A percentile compares a stretch with the other conserved stretches of the same genome.
Evolutionary conservation across 1,140 invertebrate genomes (phyloP).

Genomic region (Choristoneura fumiferana): DNA sequence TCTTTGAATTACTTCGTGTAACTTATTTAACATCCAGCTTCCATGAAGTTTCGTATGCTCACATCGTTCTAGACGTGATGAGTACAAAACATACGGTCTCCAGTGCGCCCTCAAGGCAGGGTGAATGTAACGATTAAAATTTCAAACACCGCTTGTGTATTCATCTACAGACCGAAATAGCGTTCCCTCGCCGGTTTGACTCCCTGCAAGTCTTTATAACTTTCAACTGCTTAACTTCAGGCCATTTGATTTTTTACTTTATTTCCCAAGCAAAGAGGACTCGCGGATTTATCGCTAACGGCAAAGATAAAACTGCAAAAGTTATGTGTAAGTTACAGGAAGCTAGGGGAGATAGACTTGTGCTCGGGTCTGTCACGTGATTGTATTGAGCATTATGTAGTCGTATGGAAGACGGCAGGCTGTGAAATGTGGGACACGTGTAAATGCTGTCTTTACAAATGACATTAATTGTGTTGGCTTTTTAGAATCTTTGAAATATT

Average conservation of each 20-base stretch:
- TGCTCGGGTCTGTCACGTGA: slow-evolving; percentile 49
- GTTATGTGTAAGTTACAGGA: slow-evolving; percentile 58
- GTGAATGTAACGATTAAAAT: slow-evolving; percentile 75
- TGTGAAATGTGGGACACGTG: slow-evolving; percentile 12
- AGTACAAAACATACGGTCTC: slow-evolving; percentile 44
- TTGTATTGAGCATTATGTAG: slow-evolving; percentile 51
- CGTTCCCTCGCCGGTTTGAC: slow-evolving; percentile 55
- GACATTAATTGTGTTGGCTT: too few relatives aligned
- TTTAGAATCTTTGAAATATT: too few relatives aligned
- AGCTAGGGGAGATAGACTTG: slow-evolving; percentile 55
- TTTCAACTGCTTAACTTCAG: too few relatives aligned
- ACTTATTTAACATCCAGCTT: too few relatives aligned
- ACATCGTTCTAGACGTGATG: slow-evolving; percentile 23
- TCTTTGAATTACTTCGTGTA: too few relatives aligned
- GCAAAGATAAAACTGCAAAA: too few relatives aligned
- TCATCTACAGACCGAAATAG: slow-evolving; percentile 59
- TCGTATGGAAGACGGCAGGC: slow-evolving; percentile 37
- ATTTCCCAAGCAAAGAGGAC: too few relatives aligned
- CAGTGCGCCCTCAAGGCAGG: slow-evolving; percentile 57
- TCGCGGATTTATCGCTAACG: too few relatives aligned
- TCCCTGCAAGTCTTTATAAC: slow-evolving; percentile 22
- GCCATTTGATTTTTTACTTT: too few relatives aligned
- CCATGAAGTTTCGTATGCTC: neutral
- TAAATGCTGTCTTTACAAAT: too few relatives aligned
- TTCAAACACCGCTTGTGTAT: slow-evolving; percentile 64